Evolutionary conservation across 1,140 invertebrate genomes (phyloP).

Genomic region (Formica selysi): DNA sequence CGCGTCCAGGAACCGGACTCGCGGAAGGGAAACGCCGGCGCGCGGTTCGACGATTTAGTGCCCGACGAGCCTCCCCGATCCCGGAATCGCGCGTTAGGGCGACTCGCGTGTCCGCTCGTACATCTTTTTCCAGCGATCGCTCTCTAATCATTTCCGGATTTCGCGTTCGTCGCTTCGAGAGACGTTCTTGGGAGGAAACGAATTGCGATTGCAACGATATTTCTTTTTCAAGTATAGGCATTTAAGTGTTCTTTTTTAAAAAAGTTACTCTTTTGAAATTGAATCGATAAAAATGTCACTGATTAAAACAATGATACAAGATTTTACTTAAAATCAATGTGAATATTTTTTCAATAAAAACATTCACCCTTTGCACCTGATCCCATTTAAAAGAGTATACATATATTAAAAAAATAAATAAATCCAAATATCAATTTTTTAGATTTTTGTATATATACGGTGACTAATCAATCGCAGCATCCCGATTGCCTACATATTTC

Average conservation of each 20-base stretch:
- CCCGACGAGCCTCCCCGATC: slow-evolving; percentile 40
- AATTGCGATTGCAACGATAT: slow-evolving; percentile 14
- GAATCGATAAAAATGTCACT: no score
- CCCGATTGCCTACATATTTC: slow-evolving; percentile 30
- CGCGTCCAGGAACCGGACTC: slow-evolving; percentile 81
- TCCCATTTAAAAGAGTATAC: no score
- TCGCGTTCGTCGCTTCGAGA: slow-evolving; percentile 4
- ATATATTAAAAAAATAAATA: no score
- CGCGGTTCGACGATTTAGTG: slow-evolving; percentile 79
- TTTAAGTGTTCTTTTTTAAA: no score
- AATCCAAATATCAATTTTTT: no score
- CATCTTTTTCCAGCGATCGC: slow-evolving; percentile 49
- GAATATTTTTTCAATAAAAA: no score
- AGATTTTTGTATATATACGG: not conserved
- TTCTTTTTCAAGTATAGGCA: no score
- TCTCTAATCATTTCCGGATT: slow-evolving; percentile 61
- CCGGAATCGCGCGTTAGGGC: slow-evolving; percentile 69
- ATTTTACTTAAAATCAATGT: no score
- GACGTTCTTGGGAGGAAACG: not conserved
- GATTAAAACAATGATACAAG: no score
- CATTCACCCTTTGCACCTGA: no score
- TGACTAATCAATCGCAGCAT: slow-evolving; percentile 59
- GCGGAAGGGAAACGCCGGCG: slow-evolving; percentile 40
- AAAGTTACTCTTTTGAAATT: no score
- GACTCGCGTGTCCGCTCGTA: slow-evolving; percentile 52